Base-by-base conservation (phyloP, 2,113 vertebrate species). In the Brachypodius melanocephalos region DNA sequence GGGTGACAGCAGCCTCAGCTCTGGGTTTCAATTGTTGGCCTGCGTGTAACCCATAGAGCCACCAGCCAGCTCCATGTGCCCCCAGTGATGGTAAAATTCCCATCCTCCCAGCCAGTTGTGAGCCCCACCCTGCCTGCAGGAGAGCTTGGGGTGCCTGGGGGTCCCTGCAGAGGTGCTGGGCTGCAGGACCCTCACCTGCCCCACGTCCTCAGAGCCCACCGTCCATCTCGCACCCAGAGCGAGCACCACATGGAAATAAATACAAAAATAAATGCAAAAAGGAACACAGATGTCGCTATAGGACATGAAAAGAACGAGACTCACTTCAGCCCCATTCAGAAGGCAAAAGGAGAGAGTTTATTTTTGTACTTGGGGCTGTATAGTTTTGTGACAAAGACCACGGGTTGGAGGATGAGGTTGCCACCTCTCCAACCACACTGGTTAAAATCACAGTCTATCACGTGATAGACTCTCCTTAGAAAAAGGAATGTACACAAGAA, bases 81-180 rank as follows among this genome's bases (percentile, higher is more conserved):
- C 67, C 0, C 2, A 24, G 48, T 4, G 80, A 58, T 0, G 13
- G 14, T 12, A 38, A 34, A 63, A 42, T 43, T 17, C 12, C 6
- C 42, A 9, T 18, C 5, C 15, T 69, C 36, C 36, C 49, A 19
- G 20, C 16, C 1, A 2, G 8, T 11, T 26, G 28, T 31, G 49
- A 16, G 6, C 5, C 38, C n/a, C 59, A 59, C 24, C 25, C 22
- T 10, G 29, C n/a, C 22, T 28, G n/a, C 2, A 0, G 21, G 14
- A 34, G 14, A 29, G n/a, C 40, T 31, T 0, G 0, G 38, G 16
- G 3, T 6, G 7, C 21, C n/a, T 46, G 58, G 1, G 0, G 4
- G 3, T 6, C 9, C n/a, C 19, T 4, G 4, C 24, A 16, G 38
- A 13, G 20, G 38, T 14, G 83, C 25, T 32, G 88, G 55, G 42